phyloP scores from a whole-genome alignment of 53 echinoderm and acorn worm species.

The Astropecten irregularis region DNA sequence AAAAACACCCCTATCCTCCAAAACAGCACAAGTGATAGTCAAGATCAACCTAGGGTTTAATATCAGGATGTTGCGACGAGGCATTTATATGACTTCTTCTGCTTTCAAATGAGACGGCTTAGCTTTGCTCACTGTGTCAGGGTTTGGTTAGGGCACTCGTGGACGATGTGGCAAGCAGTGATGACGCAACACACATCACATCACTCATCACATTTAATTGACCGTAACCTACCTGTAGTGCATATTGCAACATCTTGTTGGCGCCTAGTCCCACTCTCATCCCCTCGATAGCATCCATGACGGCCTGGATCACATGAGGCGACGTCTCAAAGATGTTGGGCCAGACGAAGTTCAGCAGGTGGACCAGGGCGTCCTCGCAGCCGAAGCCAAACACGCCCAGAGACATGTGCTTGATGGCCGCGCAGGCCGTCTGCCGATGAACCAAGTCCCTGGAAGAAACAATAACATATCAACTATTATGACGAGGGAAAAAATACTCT shows the following conservation, averaged over 20 bases:
- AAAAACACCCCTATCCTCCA: too few relatives aligned
- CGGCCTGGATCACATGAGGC: conserved; percentile 97
- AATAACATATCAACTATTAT: background rate
- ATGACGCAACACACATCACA: too few relatives aligned
- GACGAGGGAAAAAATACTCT: too few relatives aligned
- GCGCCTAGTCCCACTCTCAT: conserved; percentile 81
- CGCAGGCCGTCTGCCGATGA: conserved; percentile 96
- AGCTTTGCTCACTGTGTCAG: too few relatives aligned
- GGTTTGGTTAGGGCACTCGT: too few relatives aligned
- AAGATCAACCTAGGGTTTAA: too few relatives aligned
- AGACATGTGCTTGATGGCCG: conserved; percentile 98
- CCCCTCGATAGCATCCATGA: conserved; percentile 94
- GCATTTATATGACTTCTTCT: too few relatives aligned
- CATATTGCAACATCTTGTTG: conserved; percentile 87
- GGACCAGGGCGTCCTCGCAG: conserved; percentile 92
- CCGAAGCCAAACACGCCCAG: conserved; percentile 97
- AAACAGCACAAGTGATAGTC: too few relatives aligned
- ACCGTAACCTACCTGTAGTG: conserved; percentile 79
- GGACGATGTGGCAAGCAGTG: too few relatives aligned
- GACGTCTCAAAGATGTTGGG: conserved; percentile 99
- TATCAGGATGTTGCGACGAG: too few relatives aligned
- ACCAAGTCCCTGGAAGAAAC: conserved; percentile 80
- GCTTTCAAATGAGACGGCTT: too few relatives aligned
- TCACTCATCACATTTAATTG: too few relatives aligned
- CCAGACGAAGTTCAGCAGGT: conserved; percentile 97